A percentile compares a stretch with the other conserved stretches of the same genome.
Evolutionary conservation across 2,888 invertebrate genomes (phyloP).

Genomic region (Drosophila nr. perissopoda): DNA sequence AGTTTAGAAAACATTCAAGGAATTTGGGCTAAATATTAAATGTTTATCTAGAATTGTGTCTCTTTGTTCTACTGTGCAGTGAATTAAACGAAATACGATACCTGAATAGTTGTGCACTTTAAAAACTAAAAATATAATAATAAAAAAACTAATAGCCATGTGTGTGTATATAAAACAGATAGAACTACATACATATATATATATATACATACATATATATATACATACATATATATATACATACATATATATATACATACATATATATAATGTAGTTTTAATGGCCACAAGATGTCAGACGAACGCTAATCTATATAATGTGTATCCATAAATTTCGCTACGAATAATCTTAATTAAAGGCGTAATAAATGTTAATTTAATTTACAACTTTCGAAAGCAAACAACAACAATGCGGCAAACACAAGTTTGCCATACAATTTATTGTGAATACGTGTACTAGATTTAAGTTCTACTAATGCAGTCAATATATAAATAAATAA

Average conservation of each 20-base stretch:
- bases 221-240: no score
- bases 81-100: constrained; percentile 30
- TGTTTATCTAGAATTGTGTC: not conserved
- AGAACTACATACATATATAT: not conserved
- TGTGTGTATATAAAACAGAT: constrained; percentile 2
- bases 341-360: constrained; percentile 44
- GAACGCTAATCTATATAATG: constrained; percentile 60
- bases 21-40: not conserved
- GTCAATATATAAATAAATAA: constrained; percentile 68
- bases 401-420: constrained; percentile 28
- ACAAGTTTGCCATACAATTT: constrained; percentile 39
- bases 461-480: constrained; percentile 68
- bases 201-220: accelerated
- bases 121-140: constrained; percentile 9
- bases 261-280: constrained; percentile 1
- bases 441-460: constrained; percentile 41
- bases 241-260: no score
- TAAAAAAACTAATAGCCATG: not conserved
- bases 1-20: not conserved
- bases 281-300: constrained; percentile 35
- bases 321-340: constrained; percentile 8
- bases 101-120: constrained; percentile 28
- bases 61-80: constrained; percentile 35
- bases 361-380: constrained; percentile 39
- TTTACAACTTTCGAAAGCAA: constrained; percentile 32